Evolutionary conservation across 2,797 vertebrate genomes (phyloP).

Genomic region (Sebastes itinus): DNA sequence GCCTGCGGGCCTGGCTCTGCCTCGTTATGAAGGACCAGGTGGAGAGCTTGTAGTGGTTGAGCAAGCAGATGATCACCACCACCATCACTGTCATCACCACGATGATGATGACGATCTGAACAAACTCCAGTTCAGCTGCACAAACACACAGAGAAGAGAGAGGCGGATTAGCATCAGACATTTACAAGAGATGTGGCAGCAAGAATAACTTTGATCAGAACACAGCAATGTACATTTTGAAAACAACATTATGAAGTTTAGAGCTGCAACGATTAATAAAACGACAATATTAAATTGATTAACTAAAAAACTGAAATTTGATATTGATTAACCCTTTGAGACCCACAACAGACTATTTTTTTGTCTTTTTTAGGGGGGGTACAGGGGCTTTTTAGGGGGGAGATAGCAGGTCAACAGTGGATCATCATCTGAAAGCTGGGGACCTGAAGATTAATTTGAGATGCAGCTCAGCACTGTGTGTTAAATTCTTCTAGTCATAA

Average conservation of each 20-base stretch:
- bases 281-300: no score
- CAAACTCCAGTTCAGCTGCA: slow-evolving; percentile 85
- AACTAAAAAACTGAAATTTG: no score
- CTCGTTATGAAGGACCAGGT: slow-evolving; percentile 92
- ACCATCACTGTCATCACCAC: slow-evolving; percentile 97
- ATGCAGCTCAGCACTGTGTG: no score
- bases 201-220: neutral
- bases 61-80: slow-evolving; percentile 92
- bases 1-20: slow-evolving; percentile 89
- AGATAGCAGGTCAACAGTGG: no score
- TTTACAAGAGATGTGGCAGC: no score
- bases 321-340: no score
- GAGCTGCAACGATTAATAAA: neutral
- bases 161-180: slow-evolving; percentile 21
- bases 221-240: neutral
- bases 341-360: no score
- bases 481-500: no score
- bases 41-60: slow-evolving; percentile 94
- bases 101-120: slow-evolving; percentile 94
- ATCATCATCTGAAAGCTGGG: no score
- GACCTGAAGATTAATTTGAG: no score
- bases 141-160: slow-evolving; percentile 27
- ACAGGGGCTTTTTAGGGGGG: no score
- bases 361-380: no score
- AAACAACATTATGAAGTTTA: neutral